A percentile compares a stretch with the other conserved stretches of the same genome.
These are phyloP conservation scores for Apotomis turbidana DNA, from an alignment of 2,888 invertebrate genomes.

Conservation along the genomic window DNA sequence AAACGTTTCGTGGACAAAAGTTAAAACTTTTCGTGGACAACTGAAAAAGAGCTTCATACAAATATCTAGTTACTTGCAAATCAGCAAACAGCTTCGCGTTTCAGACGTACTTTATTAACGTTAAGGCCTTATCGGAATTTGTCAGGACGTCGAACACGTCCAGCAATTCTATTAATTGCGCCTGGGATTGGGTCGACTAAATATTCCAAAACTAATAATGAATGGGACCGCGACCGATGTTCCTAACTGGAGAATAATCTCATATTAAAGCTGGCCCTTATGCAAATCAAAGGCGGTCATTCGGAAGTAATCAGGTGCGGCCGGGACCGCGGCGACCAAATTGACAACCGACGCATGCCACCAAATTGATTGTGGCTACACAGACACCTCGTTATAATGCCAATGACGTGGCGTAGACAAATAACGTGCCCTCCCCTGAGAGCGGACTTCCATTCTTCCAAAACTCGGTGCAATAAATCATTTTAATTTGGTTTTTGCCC, in stretches of 20 bases:
- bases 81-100: not conserved
- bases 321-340: slow-evolving; percentile 59
- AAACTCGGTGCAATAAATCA: slow-evolving; percentile 37
- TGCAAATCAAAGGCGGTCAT: slow-evolving; percentile 80
- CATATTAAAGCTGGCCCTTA: slow-evolving; percentile 79
- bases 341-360: slow-evolving; percentile 68
- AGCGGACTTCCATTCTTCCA: slow-evolving; percentile 34
- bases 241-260: slow-evolving; percentile 78
- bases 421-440: slow-evolving; percentile 37
- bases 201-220: slow-evolving; percentile 80
- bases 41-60: not conserved
- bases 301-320: slow-evolving; percentile 76
- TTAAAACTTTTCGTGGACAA: not conserved
- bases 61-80: not conserved
- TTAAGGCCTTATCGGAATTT: slow-evolving; percentile 53
- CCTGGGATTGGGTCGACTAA: slow-evolving; percentile 65
- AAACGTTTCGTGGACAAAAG: too few relatives aligned
- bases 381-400: slow-evolving; percentile 67
- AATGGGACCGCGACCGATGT: slow-evolving; percentile 64
- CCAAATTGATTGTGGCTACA: slow-evolving; percentile 75
- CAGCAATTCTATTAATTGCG: slow-evolving; percentile 67
- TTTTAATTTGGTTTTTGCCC: slow-evolving; percentile 33
- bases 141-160: slow-evolving; percentile 58
- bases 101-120: slow-evolving; percentile 10
- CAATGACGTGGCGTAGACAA: slow-evolving; percentile 54